These are phyloP conservation scores for Eurois occulta DNA, from an alignment of 2,888 invertebrate species.

Conservation along the genomic window DNA sequence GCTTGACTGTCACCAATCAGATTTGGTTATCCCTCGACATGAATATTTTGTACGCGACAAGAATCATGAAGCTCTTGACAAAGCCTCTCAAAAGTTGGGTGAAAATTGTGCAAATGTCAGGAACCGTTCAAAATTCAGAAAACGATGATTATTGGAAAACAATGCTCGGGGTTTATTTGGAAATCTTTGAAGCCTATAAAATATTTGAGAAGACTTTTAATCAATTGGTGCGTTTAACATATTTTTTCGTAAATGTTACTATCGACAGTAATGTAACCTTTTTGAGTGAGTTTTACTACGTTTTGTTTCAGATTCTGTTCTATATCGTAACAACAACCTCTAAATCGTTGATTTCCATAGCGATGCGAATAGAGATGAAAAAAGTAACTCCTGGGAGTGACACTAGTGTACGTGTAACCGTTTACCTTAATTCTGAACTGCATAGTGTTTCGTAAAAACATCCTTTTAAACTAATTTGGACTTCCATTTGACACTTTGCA, in stretches of 20 bases:
- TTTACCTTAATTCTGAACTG: not conserved
- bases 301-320: slow-evolving; percentile 19
- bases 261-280: not conserved
- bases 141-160: slow-evolving; percentile 14
- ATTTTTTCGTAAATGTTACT: not conserved
- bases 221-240: slow-evolving; percentile 1
- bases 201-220: slow-evolving; percentile 15
- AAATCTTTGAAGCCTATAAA: slow-evolving; percentile 23
- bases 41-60: slow-evolving; percentile 5
- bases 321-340: slow-evolving; percentile 1
- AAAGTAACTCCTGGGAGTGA: slow-evolving; percentile 1
- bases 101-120: not conserved
- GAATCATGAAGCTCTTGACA: slow-evolving; percentile 9
- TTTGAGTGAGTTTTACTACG: not conserved
- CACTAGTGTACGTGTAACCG: not conserved
- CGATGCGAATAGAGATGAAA: slow-evolving; percentile 20
- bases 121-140: not conserved
- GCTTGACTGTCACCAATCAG: not conserved
- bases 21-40: slow-evolving; percentile 2
- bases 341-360: slow-evolving; percentile 2
- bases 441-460: not conserved
- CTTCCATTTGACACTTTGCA: not conserved
- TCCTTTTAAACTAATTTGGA: not conserved
- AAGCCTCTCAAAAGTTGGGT: slow-evolving; percentile 1
- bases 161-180: slow-evolving; percentile 10